These are phyloP conservation scores for Larimichthys polyactis DNA, from an alignment of 2,113 vertebrate genomes.

Conservation along the genomic window DNA sequence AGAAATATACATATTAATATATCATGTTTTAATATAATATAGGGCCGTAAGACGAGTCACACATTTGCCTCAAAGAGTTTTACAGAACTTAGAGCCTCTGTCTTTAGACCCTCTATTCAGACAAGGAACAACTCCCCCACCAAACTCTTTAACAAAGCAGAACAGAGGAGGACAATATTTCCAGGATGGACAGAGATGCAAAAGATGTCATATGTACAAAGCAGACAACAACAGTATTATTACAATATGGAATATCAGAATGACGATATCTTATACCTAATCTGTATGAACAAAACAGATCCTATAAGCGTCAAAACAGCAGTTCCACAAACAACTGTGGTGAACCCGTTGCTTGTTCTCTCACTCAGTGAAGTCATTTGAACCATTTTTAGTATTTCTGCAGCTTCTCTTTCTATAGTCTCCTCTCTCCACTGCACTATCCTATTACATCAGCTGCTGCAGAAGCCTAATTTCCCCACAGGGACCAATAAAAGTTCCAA, in stretches of 20 bases:
- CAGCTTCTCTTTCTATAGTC: constrained; percentile 9
- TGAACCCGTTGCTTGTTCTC: not conserved
- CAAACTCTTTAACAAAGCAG: too few species aligned
- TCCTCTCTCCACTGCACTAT: constrained; percentile 3
- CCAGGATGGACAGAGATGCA: not conserved
- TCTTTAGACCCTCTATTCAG: not conserved
- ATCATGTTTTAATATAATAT: not conserved
- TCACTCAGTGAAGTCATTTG: not conserved
- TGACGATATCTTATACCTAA: not conserved
- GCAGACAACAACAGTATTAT: not conserved
- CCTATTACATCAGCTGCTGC: constrained; percentile 33
- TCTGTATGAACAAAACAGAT: not conserved
- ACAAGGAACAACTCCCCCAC: not conserved
- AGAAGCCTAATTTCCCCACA: constrained; percentile 32
- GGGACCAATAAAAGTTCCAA: constrained; percentile 32
- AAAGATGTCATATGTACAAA: not conserved
- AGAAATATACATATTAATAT: too few species aligned
- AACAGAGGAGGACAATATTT: too few species aligned
- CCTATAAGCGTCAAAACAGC: not conserved
- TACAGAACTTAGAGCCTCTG: not conserved
- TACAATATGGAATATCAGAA: not conserved
- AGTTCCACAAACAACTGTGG: not conserved
- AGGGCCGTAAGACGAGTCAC: too few species aligned
- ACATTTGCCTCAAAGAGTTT: not conserved
- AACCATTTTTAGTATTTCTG: not conserved